Evolutionary conservation across 2,888 invertebrate species (phyloP).

Genomic region (Eristalis arbustorum): DNA sequence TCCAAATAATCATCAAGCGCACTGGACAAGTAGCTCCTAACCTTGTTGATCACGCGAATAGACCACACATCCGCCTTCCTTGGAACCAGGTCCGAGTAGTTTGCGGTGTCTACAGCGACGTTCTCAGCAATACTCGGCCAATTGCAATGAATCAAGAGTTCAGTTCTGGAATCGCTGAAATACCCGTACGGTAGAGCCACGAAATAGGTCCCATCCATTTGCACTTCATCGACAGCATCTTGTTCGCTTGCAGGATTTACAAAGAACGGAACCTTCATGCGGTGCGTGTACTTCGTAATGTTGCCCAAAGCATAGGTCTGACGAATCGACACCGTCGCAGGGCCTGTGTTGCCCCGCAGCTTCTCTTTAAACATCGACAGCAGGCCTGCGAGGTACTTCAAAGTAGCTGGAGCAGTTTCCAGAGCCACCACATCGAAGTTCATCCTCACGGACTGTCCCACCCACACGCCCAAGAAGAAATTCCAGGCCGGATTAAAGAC

Average conservation of each 20-base stretch:
- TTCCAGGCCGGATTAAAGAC: conserved; percentile 89
- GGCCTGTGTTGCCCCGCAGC: conserved; percentile 84
- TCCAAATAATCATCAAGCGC: conserved; percentile 87
- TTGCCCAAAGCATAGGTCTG: conserved; percentile 83
- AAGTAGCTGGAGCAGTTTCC: conserved; percentile 88
- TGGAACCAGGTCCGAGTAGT: conserved; percentile 94
- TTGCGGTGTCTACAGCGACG: conserved; percentile 92
- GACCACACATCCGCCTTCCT: conserved; percentile 89
- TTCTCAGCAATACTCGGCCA: conserved; percentile 94
- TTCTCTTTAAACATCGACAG: conserved; percentile 94
- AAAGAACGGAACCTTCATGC: conserved; percentile 58
- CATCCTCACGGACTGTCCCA: conserved; percentile 88
- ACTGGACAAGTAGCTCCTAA: conserved; percentile 89
- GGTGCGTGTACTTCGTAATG: conserved; percentile 74
- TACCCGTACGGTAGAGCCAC: conserved; percentile 92
- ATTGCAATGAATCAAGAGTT: conserved; percentile 88
- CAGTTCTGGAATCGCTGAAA: conserved; percentile 89
- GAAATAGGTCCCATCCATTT: conserved; percentile 78
- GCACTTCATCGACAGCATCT: conserved; percentile 53
- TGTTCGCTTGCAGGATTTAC: conserved; percentile 73
- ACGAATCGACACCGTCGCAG: conserved; percentile 85
- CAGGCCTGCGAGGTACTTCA: conserved; percentile 90
- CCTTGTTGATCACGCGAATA: conserved; percentile 83
- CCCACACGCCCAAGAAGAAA: conserved; percentile 89
- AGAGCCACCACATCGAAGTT: conserved; percentile 95